Percentiles rank a stretch among this genome's conserved stretches.
Conservation (phyloP, 2,797 vertebrate species). For the Tolypeutes matacus region DNA sequence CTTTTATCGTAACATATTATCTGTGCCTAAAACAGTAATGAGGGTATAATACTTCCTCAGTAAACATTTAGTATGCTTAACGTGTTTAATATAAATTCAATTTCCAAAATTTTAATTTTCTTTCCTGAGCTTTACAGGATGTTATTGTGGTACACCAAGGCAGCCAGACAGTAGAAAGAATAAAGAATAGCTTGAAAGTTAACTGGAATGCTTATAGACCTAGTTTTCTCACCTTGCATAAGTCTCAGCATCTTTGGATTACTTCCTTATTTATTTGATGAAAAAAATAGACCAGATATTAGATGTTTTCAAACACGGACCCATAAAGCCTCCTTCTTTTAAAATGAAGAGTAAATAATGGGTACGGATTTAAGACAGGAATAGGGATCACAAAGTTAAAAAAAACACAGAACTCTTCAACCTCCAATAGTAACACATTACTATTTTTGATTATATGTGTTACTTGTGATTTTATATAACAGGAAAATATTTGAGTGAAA, state of each 20-base stretch:
- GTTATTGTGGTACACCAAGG: background rate
- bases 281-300: background rate
- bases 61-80: background rate
- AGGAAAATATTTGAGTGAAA: background rate
- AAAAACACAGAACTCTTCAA: constrained; percentile 42
- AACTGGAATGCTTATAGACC: background rate
- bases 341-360: constrained; percentile 27
- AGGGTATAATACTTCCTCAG: background rate
- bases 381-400: background rate
- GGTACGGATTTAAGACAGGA: background rate
- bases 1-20: background rate
- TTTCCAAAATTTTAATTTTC: background rate
- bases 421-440: constrained; percentile 22
- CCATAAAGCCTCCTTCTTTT: constrained; percentile 39
- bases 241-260: background rate
- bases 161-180: background rate
- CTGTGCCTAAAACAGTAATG: background rate
- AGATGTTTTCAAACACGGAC: constrained; percentile 14
- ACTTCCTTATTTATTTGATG: constrained; percentile 52
- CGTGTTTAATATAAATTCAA: constrained; percentile 24
- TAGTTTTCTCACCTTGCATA: background rate
- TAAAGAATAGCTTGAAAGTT: background rate
- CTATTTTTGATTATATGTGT: background rate
- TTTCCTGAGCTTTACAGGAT: constrained; percentile 14
- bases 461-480: background rate